Conservation (phyloP, 2,797 vertebrate species). For the Cirrhinus mrigala region DNA sequence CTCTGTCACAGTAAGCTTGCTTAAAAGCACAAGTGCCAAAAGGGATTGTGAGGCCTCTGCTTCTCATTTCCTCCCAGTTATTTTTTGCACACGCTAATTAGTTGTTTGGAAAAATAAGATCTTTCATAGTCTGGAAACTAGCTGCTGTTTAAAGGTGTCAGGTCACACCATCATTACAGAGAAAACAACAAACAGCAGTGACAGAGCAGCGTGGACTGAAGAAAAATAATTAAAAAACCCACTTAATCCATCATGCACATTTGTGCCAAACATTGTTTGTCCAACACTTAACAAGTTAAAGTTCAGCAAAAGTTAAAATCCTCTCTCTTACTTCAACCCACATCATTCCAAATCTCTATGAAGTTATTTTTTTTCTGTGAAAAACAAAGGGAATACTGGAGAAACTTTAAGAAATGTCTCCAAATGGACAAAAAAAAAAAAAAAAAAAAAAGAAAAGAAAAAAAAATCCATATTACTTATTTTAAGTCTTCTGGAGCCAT, state of each 20-base stretch:
- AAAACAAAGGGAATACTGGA: not conserved
- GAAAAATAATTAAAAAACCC: not conserved
- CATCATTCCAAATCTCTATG: not conserved
- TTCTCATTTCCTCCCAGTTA: constrained; percentile 29
- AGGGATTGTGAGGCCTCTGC: constrained; percentile 29
- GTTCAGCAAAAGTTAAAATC: not conserved
- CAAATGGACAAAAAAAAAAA: not conserved
- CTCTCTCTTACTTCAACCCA: not conserved
- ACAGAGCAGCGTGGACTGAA: not conserved
- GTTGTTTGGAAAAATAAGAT: not conserved
- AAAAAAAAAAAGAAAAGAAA: not conserved
- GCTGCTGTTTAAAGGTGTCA: constrained; percentile 17
- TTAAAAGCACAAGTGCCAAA: constrained; percentile 15
- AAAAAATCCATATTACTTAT: not conserved
- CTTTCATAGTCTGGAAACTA: not conserved
- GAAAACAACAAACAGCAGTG: constrained; percentile 15
- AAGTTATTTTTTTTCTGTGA: not conserved
- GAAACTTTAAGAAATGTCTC: not conserved
- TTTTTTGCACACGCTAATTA: constrained; percentile 34
- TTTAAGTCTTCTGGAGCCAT: not conserved
- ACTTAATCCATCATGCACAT: not conserved
- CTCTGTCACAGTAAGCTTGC: constrained; percentile 26
- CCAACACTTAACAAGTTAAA: not conserved
- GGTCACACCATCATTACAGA: constrained; percentile 18
- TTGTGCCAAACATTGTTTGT: not conserved